These are phyloP conservation scores for Molossus molossus DNA, from an alignment of 2,797 vertebrate genomes.

Conservation along the genomic window DNA sequence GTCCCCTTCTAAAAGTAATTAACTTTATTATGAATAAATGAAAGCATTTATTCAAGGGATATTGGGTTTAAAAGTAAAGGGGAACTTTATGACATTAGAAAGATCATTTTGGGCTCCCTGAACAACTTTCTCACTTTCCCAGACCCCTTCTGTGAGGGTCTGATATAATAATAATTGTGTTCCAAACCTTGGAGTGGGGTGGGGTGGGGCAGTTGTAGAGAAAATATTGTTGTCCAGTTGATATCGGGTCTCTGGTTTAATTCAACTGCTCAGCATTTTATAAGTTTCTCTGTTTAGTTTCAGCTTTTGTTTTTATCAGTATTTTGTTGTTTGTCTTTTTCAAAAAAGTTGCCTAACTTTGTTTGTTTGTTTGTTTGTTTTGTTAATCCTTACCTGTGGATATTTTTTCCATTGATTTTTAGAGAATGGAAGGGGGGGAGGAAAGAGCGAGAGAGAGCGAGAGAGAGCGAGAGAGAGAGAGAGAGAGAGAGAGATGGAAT, in stretches of 20 bases:
- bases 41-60: not conserved
- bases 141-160: not conserved
- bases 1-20: not conserved
- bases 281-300: not conserved
- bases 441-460: too few relatives aligned
- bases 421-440: too few relatives aligned
- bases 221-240: not conserved
- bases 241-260: not conserved
- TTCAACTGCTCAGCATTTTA: not conserved
- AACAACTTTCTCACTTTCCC: not conserved
- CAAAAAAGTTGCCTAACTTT: not conserved
- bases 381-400: too few relatives aligned
- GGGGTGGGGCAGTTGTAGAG: not conserved
- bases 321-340: not conserved
- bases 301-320: not conserved
- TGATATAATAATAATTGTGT: not conserved
- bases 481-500: too few relatives aligned
- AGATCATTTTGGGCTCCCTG: not conserved
- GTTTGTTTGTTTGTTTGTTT: too few relatives aligned
- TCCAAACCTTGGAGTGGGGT: not conserved
- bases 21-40: not conserved
- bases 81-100: not conserved
- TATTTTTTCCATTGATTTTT: too few relatives aligned
- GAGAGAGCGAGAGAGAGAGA: too few relatives aligned
- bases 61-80: not conserved